phyloP scores from a whole-genome alignment of 2,113 vertebrate genomes.

The Lophura nycthemera region DNA sequence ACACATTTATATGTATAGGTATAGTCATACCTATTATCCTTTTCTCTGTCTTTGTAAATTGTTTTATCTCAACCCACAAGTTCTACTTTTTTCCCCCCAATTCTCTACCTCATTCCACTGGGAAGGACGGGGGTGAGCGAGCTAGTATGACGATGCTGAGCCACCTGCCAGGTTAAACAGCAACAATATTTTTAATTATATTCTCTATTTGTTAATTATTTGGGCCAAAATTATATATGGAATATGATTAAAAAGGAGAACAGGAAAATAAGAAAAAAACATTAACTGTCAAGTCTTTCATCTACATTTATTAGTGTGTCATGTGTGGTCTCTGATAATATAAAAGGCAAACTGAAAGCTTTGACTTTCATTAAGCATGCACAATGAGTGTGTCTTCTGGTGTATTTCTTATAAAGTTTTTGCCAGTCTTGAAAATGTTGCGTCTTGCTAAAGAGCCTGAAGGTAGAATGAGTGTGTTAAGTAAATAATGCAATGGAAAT shows the following conservation, averaged over 20 bases:
- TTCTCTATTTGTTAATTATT: background rate
- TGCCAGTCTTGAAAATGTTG: background rate
- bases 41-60: no score
- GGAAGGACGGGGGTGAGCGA: no score
- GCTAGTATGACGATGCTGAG: no score
- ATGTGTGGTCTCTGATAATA: conserved; percentile 33
- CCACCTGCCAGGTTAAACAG: no score
- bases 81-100: no score
- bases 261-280: background rate
- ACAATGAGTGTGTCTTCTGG: background rate
- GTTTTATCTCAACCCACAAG: no score
- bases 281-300: background rate
- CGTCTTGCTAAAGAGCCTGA: background rate
- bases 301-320: background rate
- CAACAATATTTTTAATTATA: background rate
- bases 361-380: background rate
- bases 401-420: background rate
- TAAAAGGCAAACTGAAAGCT: background rate
- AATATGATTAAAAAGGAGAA: background rate
- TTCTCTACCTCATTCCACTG: no score
- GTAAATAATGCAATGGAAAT: background rate
- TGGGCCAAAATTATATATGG: background rate
- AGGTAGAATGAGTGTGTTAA: background rate
- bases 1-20: no score
- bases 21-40: no score